Conservation (phyloP, 2,888 invertebrate genomes). For the Lithophane semibrunnea region DNA sequence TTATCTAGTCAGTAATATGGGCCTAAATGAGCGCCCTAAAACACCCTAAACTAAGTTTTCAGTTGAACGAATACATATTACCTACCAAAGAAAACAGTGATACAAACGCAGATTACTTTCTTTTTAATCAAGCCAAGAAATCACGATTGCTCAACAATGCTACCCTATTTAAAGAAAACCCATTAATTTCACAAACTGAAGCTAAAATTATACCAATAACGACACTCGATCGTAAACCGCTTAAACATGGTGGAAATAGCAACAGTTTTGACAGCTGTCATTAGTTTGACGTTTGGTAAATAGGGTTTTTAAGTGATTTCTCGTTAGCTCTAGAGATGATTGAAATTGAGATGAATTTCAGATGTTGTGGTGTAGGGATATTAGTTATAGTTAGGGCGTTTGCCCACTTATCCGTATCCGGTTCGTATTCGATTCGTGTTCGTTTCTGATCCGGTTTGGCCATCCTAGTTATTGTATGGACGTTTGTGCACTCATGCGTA, state of each 20-base stretch:
- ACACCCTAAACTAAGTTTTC: too few species aligned
- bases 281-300: slow-evolving; percentile 32
- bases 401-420: too few species aligned
- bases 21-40: too few species aligned
- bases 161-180: slow-evolving; percentile 11
- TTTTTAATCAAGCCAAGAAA: neutral
- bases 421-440: too few species aligned
- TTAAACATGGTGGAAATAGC: slow-evolving; percentile 27
- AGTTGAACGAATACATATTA: neutral
- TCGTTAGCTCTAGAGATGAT: neutral
- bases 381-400: neutral
- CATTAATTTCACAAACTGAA: slow-evolving; percentile 11
- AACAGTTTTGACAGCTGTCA: slow-evolving; percentile 56
- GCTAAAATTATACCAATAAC: slow-evolving; percentile 24
- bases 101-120: neutral
- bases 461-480: too few species aligned
- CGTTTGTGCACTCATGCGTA: too few species aligned
- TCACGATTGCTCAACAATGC: neutral
- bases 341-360: slow-evolving; percentile 2
- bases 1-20: too few species aligned
- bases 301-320: neutral
- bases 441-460: too few species aligned
- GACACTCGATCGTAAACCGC: slow-evolving; percentile 4
- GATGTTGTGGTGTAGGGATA: neutral
- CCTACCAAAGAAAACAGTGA: neutral